Evolutionary conservation across 2,797 vertebrate species (phyloP).

Genomic region (Dryobates pubescens): DNA sequence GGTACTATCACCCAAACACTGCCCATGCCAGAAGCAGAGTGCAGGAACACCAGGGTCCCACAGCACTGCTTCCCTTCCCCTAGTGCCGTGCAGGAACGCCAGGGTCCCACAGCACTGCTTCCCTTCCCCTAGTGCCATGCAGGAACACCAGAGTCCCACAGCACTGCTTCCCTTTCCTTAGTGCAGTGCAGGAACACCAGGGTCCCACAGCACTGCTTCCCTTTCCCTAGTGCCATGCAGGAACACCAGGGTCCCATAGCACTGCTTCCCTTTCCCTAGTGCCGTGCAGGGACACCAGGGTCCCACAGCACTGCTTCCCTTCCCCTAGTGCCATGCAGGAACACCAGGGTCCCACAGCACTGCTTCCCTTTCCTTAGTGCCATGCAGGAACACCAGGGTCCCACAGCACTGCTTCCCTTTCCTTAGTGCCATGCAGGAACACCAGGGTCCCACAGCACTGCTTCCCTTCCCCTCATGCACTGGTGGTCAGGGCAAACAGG

Average conservation of each 20-base stretch:
- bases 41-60: background rate
- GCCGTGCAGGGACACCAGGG: background rate
- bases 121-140: fast-evolving
- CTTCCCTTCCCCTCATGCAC: fast-evolving
- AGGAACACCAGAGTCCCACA: background rate
- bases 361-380: background rate
- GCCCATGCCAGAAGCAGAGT: background rate
- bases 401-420: background rate
- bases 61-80: background rate
- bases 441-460: background rate
- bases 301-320: background rate
- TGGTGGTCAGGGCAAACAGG: fast-evolving
- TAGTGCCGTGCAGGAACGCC: background rate
- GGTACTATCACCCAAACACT: background rate
- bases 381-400: background rate
- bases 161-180: background rate
- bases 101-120: background rate
- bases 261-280: background rate
- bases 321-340: background rate
- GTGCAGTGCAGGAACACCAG: background rate
- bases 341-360: background rate
- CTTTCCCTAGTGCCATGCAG: background rate
- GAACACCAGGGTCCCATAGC: background rate
- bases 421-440: background rate
- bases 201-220: background rate